These are phyloP conservation scores for Sarcophaga peregrina DNA, from an alignment of 1,140 invertebrate genomes.

Conservation along the genomic window DNA sequence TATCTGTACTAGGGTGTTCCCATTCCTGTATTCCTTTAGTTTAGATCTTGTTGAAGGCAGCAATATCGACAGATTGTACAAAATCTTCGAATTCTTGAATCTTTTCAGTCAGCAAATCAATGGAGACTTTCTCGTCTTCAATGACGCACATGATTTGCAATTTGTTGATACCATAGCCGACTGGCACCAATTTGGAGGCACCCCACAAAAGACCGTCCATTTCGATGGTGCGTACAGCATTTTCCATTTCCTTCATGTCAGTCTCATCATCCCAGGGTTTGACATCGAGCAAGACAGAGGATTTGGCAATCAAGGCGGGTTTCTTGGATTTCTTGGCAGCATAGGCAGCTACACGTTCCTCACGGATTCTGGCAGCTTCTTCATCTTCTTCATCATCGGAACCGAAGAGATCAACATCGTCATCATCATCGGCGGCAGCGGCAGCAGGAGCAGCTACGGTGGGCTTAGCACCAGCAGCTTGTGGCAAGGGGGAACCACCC, in stretches of 20 bases:
- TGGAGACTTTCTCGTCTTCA: conserved; percentile 94
- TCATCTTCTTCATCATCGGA: conserved; percentile 87
- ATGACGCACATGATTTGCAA: conserved; percentile 94
- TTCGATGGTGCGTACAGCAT: conserved; percentile 80
- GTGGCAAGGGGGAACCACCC: conserved; percentile 69
- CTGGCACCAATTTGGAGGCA: conserved; percentile 91
- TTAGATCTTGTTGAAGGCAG: conserved; percentile 98
- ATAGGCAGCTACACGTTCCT: conserved; percentile 91
- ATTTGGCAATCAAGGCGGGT: conserved; percentile 92
- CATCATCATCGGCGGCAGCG: conserved; percentile 71
- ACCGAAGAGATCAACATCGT: conserved; percentile 88
- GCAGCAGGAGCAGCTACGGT: conserved; percentile 68
- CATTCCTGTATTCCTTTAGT: conserved; percentile 36
- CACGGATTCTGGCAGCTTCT: conserved; percentile 83
- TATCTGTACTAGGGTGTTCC: neutral
- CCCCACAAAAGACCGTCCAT: conserved; percentile 96
- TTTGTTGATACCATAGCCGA: conserved; percentile 97
- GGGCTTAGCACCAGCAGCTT: conserved; percentile 70
- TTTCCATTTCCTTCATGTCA: conserved; percentile 91
- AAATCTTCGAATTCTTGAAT: conserved; percentile 91
- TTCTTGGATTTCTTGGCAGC: conserved; percentile 94
- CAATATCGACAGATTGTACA: conserved; percentile 95
- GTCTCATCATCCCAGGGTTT: conserved; percentile 99
- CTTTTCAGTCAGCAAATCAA: conserved; percentile 89
- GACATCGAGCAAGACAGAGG: conserved; percentile 92